Conservation (phyloP, 2,113 vertebrate genomes). For the Edolisoma coerulescens region DNA sequence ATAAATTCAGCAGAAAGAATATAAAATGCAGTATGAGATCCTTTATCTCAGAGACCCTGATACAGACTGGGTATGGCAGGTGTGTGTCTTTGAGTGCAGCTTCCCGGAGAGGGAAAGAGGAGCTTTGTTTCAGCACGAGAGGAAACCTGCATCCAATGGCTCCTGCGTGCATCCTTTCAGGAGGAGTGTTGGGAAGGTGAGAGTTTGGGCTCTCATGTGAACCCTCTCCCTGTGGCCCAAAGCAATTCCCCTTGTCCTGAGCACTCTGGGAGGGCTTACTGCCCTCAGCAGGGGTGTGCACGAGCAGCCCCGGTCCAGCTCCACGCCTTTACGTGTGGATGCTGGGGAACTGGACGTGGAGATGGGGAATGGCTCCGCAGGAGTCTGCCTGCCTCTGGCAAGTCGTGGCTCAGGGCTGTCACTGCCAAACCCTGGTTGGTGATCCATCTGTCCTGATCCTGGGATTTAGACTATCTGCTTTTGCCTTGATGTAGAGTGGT, state of each 20-base stretch:
- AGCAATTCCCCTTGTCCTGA: background rate
- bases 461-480: background rate
- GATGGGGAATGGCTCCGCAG: background rate
- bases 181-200: background rate
- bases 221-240: background rate
- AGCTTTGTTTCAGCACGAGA: background rate
- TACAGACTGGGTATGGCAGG: background rate
- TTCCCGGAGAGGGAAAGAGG: background rate
- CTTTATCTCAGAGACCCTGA: background rate
- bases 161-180: background rate
- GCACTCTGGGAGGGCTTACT: background rate
- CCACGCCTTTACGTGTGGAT: accelerated
- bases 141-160: background rate
- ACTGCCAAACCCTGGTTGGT: background rate
- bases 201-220: background rate
- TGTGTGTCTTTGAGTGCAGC: background rate
- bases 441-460: background rate
- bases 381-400: background rate
- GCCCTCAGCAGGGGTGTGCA: background rate
- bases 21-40: background rate
- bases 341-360: accelerated
- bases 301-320: background rate
- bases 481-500: background rate
- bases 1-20: background rate
- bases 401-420: background rate